Conservation (phyloP, 2,113 vertebrate species). For the Solea senegalensis region DNA sequence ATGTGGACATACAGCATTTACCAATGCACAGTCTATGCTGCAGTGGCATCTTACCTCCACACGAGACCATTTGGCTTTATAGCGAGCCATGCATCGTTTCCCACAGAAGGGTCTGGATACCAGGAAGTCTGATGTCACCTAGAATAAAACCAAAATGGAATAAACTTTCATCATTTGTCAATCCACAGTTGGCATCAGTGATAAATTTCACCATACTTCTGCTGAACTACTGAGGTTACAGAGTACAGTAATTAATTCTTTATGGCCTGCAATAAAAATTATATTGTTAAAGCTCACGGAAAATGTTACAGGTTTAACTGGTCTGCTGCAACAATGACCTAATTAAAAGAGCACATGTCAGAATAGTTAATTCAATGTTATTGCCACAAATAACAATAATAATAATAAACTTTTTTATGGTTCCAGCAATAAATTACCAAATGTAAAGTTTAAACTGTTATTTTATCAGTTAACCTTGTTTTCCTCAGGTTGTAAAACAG, state of each 20-base stretch:
- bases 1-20: no score
- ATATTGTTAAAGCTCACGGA: conserved; percentile 3
- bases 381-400: no score
- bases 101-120: conserved; percentile 95
- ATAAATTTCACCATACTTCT: not conserved
- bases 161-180: not conserved
- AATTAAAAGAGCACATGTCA: not conserved
- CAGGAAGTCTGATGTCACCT: conserved; percentile 87
- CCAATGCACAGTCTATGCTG: not conserved
- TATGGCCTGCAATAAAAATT: not conserved
- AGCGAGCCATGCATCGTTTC: conserved; percentile 91
- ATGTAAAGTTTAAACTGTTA: no score
- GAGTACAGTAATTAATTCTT: conserved; percentile 6
- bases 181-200: not conserved
- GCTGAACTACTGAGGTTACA: not conserved
- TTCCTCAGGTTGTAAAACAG: not conserved
- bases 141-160: conserved; percentile 43
- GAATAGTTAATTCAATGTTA: not conserved
- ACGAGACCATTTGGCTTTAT: conserved; percentile 94
- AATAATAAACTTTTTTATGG: not conserved
- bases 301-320: not conserved
- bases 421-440: not conserved
- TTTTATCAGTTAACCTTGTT: no score
- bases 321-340: no score
- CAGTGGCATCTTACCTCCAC: conserved; percentile 86